phyloP scores from a whole-genome alignment of 2,888 invertebrate species.

The Sipha maydis region DNA sequence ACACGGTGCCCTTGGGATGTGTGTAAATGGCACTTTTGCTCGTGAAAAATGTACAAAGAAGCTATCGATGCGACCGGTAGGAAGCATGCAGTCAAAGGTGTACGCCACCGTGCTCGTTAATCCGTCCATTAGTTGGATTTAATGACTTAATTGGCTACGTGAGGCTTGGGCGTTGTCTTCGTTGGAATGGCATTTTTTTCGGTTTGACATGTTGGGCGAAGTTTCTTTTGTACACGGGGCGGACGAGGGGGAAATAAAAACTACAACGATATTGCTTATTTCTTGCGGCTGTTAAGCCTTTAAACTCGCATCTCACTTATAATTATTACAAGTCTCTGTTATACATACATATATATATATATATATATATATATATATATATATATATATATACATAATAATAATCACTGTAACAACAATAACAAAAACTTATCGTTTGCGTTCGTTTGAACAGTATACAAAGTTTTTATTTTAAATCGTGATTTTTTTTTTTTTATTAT shows the following conservation, averaged over 20 bases:
- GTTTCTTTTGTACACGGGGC: background rate
- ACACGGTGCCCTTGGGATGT: slow-evolving; percentile 40
- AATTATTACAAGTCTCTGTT: background rate
- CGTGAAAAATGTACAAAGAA: slow-evolving; percentile 44
- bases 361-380: too few species aligned
- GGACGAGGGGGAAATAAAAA: background rate
- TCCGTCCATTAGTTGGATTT: slow-evolving; percentile 36
- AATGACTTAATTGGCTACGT: slow-evolving; percentile 27
- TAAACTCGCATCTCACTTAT: background rate
- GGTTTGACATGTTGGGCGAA: background rate
- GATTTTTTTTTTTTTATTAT: background rate
- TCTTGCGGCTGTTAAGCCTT: background rate
- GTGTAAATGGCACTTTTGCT: slow-evolving; percentile 48
- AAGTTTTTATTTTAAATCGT: background rate
- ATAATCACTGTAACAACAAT: background rate
- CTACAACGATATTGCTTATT: background rate
- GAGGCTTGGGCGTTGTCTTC: slow-evolving; percentile 15
- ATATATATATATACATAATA: too few species aligned
- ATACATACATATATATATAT: too few species aligned
- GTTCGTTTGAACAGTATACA: background rate
- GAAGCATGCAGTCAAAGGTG: background rate
- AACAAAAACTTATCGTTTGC: background rate
- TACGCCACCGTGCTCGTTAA: slow-evolving; percentile 1
- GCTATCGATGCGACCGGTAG: background rate
- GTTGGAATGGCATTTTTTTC: slow-evolving; percentile 18